Base-by-base conservation (phyloP, 2,888 invertebrate species). In the Piscicola geometra region DNA sequence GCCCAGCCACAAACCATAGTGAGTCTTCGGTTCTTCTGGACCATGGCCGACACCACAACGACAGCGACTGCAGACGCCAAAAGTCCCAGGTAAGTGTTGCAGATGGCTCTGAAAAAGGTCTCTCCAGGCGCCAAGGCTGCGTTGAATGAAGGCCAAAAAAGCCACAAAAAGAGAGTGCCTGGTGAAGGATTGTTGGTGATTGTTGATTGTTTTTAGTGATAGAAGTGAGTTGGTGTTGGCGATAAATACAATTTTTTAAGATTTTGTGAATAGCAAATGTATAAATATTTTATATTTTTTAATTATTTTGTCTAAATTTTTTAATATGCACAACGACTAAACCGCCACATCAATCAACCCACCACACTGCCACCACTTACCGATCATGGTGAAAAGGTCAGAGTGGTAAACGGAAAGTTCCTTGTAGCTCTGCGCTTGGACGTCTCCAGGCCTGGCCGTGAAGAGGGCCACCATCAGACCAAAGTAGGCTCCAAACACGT, bases 141-240 rank as follows among this genome's bases (percentile, higher is more conserved):
- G 87, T 97, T 98, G 87, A 98, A 98, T 78, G 94, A 94, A 0
- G 97, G 97, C 96, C 96, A 97, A 86, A 92, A 97, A 76, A 96
- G 88, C 95, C 95, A 97, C 68, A 98, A 88, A 86, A 97, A 96
- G 75, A 95, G 86, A 0, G 95, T 93, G 76, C 96, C 72, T 75
- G 56, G 1, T 64, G 28, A 33, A 30, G 56, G 41, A 56, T 5
- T 56, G n/a, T 5, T 56, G 5, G 60, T 56, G 9, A 21, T 56
- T 18, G 5, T 9, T 56, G n/a, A n/a, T 25, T 56, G 60, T 56
- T 56, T 3, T 64, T 28, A 25, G 21, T 64, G 64, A 64, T 21
- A 12, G 25, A 9, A 9, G 64, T 64, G 3, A 25, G 25, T 64
- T 12, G 25, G 3, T 30, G 30, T 64, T 25, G 25, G 3, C 21